Evolutionary conservation across 2,797 vertebrate species (phyloP), one percentile per base, ranked within the genome.

Genomic region (Siniperca scherzeri): DNA sequence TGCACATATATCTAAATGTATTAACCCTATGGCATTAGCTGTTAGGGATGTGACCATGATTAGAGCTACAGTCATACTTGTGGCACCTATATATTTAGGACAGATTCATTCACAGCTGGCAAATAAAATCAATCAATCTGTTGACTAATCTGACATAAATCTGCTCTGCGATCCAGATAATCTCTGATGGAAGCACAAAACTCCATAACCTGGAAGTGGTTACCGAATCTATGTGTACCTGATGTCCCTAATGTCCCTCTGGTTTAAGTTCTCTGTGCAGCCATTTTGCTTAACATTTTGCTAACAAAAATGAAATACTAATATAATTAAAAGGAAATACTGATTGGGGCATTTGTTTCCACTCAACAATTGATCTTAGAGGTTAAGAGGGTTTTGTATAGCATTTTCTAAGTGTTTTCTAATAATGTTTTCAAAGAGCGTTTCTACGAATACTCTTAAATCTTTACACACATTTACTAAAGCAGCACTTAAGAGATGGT

Each of bases 141-240:
- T 2, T n/a, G n/a, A 60, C 59, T 84, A 75, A 88, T 86, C 78
- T 80, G 78, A 60, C 46, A 81, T 78, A 71, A 88, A 0, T n/a
- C 80, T 50, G n/a, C 40, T 56, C 5, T 59, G 46, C 14, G 59
- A 88, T 78, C 67, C 50, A 72, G 50, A 77, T 84, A 44, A 82
- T 82, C 50, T 82, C 64, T 77, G 82, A 74, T 70, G 50, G 52
- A 73, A 66, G 61, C 50, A 78, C 40, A 70, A 69, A 74, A 73
- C 44, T 27, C 50, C 16, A 30, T 36, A 61, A 77, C 67, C 56
- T 79, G 19, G 36, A 72, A 74, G 25, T 71, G 27, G 62, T 55
- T 65, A 74, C 48, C 71, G 27, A 62, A 46, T 77, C 55, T 60
- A 13, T 72, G 59, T 53, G 38, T 48, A 65, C 36, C 36, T 36